phyloP scores from a whole-genome alignment of 2,888 invertebrate species.

The Caenorhabditis sp. region DNA sequence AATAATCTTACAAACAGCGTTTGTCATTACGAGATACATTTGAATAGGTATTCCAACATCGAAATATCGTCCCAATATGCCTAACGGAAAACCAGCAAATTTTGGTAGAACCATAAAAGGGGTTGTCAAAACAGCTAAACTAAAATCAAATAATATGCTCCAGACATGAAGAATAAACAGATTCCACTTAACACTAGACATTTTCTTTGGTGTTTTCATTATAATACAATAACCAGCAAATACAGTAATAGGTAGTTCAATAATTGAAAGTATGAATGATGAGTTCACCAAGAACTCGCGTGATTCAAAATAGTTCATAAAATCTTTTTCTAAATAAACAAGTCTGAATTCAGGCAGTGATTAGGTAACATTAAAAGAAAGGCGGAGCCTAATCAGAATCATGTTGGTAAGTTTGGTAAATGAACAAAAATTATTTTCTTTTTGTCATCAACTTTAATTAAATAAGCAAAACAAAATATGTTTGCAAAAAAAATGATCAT shows the following conservation, averaged over 20 bases:
- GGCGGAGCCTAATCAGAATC: too few relatives aligned
- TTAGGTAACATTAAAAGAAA: not conserved
- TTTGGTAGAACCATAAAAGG: not conserved
- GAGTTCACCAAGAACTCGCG: not conserved
- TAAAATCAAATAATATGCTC: not conserved
- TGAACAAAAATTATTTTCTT: too few relatives aligned
- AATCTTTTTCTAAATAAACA: too few relatives aligned
- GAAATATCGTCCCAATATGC: not conserved
- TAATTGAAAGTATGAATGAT: not conserved
- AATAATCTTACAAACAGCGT: not conserved
- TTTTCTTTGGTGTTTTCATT: not conserved
- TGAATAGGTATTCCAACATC: not conserved
- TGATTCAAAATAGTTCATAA: not conserved
- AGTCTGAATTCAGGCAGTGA: too few relatives aligned
- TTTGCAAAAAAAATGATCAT: too few relatives aligned
- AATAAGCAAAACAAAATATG: too few relatives aligned
- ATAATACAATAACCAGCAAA: slow-evolving; percentile 5
- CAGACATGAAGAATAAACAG: slow-evolving; percentile 5
- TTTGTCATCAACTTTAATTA: too few relatives aligned
- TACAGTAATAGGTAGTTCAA: not conserved
- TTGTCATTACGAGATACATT: not conserved
- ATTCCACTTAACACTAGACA: slow-evolving; percentile 4
- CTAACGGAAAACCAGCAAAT: slow-evolving; percentile 5
- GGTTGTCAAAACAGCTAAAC: not conserved
- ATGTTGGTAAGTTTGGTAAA: too few relatives aligned